These are phyloP conservation scores for Pterophyllum scalare DNA, from an alignment of 2,113 vertebrate genomes.

Conservation along the genomic window DNA sequence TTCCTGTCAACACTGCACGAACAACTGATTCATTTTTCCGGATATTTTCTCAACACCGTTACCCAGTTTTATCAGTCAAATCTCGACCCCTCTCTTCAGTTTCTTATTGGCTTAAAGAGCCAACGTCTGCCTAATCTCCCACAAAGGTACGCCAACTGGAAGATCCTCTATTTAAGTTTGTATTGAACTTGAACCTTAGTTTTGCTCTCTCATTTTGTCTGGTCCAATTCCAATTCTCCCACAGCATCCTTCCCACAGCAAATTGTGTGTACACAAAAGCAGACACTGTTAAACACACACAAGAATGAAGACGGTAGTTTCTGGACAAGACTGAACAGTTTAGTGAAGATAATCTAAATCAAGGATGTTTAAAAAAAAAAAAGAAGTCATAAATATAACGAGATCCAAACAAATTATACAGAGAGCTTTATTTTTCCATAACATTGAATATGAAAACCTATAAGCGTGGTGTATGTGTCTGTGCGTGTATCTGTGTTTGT, in stretches of 20 bases:
- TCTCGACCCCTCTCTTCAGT: neutral
- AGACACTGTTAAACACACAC: slow-evolving; percentile 36
- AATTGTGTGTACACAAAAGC: slow-evolving; percentile 31
- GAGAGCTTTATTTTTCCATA: slow-evolving; percentile 40
- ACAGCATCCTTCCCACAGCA: slow-evolving; percentile 51
- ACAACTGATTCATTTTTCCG: slow-evolving; percentile 11
- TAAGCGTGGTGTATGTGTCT: slow-evolving; percentile 14
- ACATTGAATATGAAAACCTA: slow-evolving; percentile 42
- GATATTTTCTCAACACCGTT: slow-evolving; percentile 13
- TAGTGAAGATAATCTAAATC: slow-evolving; percentile 52
- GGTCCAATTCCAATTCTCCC: slow-evolving; percentile 43
- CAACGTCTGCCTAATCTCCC: slow-evolving; percentile 37
- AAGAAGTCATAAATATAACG: slow-evolving; percentile 39
- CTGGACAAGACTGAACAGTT: slow-evolving; percentile 39
- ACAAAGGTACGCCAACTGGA: slow-evolving; percentile 30
- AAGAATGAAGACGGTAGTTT: slow-evolving; percentile 40
- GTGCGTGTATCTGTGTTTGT: slow-evolving; percentile 15
- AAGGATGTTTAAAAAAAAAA: slow-evolving; percentile 46
- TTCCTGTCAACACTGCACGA: neutral
- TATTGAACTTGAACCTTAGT: slow-evolving; percentile 50
- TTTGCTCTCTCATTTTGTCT: slow-evolving; percentile 40
- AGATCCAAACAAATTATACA: slow-evolving; percentile 55
- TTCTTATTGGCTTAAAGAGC: slow-evolving; percentile 9
- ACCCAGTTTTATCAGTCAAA: slow-evolving; percentile 47
- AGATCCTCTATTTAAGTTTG: slow-evolving; percentile 22